These are phyloP conservation scores for Mirounga angustirostris DNA, from an alignment of 2,113 vertebrate species.

Conservation along the genomic window DNA sequence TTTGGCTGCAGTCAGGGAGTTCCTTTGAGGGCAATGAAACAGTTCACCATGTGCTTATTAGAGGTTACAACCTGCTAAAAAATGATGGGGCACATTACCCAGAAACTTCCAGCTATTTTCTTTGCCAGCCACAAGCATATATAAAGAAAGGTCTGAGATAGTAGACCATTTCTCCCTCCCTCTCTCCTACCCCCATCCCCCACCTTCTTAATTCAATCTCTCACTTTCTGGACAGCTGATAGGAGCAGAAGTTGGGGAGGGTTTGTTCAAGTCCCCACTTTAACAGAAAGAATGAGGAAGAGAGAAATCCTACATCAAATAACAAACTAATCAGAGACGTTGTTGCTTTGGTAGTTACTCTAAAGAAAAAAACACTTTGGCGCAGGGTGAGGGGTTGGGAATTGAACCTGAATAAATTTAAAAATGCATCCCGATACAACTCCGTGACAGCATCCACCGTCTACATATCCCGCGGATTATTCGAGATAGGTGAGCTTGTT, in stretches of 20 bases:
- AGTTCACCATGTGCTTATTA: slow-evolving; percentile 74
- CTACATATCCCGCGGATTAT: not conserved
- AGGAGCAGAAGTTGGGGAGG: slow-evolving; percentile 50
- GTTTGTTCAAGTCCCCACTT: slow-evolving; percentile 29
- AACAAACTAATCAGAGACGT: slow-evolving; percentile 8
- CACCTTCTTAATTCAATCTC: not conserved
- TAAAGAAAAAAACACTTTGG: not conserved
- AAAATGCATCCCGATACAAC: slow-evolving; percentile 25
- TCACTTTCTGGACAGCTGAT: not conserved
- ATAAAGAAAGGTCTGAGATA: slow-evolving; percentile 7
- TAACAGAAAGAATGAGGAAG: slow-evolving; percentile 37
- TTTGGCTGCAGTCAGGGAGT: slow-evolving; percentile 58
- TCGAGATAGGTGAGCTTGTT: not conserved
- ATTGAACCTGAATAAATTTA: not conserved
- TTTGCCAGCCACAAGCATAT: slow-evolving; percentile 43
- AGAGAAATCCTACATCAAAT: slow-evolving; percentile 23
- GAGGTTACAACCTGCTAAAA: slow-evolving; percentile 75
- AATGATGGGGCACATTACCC: slow-evolving; percentile 63
- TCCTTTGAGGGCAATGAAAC: slow-evolving; percentile 73
- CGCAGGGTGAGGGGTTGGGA: not conserved
- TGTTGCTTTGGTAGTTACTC: slow-evolving; percentile 21
- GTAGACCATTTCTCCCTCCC: not conserved
- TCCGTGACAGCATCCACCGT: not conserved
- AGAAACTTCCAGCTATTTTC: slow-evolving; percentile 62
- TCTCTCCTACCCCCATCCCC: not conserved